Conservation (phyloP, 2,113 vertebrate species). For the Albula goreensis region DNA sequence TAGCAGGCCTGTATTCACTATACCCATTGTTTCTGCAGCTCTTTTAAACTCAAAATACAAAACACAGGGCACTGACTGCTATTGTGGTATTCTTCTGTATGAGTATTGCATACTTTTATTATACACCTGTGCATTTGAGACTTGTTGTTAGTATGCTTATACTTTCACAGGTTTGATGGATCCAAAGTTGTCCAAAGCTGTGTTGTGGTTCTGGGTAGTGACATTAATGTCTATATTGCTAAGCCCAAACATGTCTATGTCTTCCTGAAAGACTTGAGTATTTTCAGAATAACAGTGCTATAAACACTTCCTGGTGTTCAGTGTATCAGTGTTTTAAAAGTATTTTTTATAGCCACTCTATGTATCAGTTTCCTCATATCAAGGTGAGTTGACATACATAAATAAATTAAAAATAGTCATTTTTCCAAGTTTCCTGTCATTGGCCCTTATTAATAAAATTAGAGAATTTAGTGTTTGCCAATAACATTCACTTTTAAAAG, state of each 20-base stretch:
- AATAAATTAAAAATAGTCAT: no score
- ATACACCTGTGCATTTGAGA: not conserved
- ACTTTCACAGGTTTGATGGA: not conserved
- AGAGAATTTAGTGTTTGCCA: no score
- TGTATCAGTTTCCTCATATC: no score
- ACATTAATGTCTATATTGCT: not conserved
- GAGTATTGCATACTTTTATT: not conserved
- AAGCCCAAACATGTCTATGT: not conserved
- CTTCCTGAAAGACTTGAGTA: not conserved
- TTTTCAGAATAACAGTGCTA: no score
- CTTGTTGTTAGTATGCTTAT: not conserved
- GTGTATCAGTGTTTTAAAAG: no score
- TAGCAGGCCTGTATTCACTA: not conserved
- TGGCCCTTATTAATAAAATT: no score
- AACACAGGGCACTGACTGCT: not conserved
- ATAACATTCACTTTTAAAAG: no score
- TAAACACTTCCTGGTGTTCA: no score
- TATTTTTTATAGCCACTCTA: no score
- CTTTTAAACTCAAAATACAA: not conserved
- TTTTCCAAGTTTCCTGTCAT: no score
- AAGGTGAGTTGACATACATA: no score
- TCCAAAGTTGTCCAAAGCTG: not conserved
- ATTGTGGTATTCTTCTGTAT: not conserved
- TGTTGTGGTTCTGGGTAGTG: not conserved
- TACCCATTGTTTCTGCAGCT: constrained; percentile 3